These are phyloP conservation scores for Busseola fusca DNA, from an alignment of 2,888 invertebrate species.

Conservation along the genomic window DNA sequence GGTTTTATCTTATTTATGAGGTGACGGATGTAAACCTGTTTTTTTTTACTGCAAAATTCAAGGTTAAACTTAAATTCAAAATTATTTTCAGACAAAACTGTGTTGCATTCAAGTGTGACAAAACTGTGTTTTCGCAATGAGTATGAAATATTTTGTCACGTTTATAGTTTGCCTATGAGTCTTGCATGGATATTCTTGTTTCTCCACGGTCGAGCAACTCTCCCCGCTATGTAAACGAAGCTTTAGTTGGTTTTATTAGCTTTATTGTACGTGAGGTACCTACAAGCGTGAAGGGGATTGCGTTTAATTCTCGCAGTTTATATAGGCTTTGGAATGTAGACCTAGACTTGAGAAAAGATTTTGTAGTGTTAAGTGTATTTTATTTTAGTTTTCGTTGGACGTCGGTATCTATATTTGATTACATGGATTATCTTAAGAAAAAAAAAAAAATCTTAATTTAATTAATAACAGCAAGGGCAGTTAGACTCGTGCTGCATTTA, in stretches of 20 bases:
- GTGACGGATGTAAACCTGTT: too few relatives aligned
- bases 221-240: neutral
- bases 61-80: too few relatives aligned
- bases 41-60: too few relatives aligned
- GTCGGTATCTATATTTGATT: neutral
- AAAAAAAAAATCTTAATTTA: neutral
- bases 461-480: too few relatives aligned
- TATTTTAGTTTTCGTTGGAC: neutral
- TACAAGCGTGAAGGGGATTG: conserved; percentile 32
- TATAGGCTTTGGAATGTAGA: conserved; percentile 18
- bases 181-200: neutral
- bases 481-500: neutral
- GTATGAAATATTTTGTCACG: too few relatives aligned
- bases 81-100: too few relatives aligned
- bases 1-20: too few relatives aligned
- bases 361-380: neutral
- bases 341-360: conserved; percentile 18
- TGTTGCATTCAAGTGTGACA: too few relatives aligned
- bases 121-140: too few relatives aligned
- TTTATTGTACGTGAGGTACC: conserved; percentile 15
- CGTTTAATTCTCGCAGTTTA: conserved; percentile 22
- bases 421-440: neutral
- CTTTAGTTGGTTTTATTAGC: conserved; percentile 30
- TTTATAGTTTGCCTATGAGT: neutral
- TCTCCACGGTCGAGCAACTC: neutral